Evolutionary conservation across 2,113 vertebrate species (phyloP), one percentile per base, ranked within the genome.

Genomic region (Bostrychus sinensis): DNA sequence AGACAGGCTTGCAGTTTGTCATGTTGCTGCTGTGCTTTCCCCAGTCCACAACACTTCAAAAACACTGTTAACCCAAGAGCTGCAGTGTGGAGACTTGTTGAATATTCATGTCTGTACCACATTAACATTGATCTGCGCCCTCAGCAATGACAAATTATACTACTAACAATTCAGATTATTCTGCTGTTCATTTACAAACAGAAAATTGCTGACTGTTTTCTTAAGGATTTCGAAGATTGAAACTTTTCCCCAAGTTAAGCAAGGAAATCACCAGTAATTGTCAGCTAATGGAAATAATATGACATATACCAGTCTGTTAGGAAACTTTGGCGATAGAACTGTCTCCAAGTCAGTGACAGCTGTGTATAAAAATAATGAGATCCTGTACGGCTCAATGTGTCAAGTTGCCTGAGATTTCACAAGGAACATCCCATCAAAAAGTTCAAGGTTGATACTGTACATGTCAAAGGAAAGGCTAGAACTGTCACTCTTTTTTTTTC

Each of bases 1-100:
- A 16, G 37, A 37, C 9, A 55, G 38, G 39, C 42, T 19, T 69
- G 30, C 39, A 39, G 56, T 42, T 65, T 43, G 5, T 64, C 37
- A 64, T 12, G 17, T 10, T 1, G 8, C 25, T 3, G 7, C 48
- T 51, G 48, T 51, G 25, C 48, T 30, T 51, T 30, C 22, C 45
- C 22, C 22, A 25, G 45, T 22, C 22, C 48, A 51, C 9, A 51
- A 51, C 48, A 28, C 48, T n/a, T 51, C 13, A 30, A 13, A 28
- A 28, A 51, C 25, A 17, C 48, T 28, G 48, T 28, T 28, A 28
- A 51, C 14, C 48, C 48, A n/a, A n/a, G 48, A 16, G 12, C 25
- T n/a, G 28, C 48, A n/a, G 46, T 14, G 23, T 26, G 46, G 43
- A 46, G 43, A 17, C 19, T 22, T 16, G 23, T 14, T 51, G 13